phyloP scores from a whole-genome alignment of 2,797 vertebrate genomes.

The Luscinia megarhynchos region DNA sequence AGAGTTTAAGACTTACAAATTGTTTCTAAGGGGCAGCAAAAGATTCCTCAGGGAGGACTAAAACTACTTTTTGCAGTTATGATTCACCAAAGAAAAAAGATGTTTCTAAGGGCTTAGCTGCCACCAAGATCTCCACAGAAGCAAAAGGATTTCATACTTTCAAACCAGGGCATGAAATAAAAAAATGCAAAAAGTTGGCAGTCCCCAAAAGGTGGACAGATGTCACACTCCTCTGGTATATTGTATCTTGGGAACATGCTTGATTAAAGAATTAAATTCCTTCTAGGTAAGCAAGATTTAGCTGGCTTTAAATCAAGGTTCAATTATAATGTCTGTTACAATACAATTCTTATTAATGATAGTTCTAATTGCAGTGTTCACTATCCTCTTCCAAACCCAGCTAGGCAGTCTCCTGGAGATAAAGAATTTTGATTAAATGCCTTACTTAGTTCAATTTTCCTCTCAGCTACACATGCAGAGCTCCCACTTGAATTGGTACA shows the following conservation, averaged over 20 bases:
- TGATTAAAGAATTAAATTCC: background rate
- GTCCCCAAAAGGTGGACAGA: background rate
- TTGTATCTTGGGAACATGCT: background rate
- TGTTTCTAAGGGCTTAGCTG: background rate
- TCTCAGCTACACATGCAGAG: background rate
- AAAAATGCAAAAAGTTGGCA: background rate
- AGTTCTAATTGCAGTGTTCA: conserved; percentile 4
- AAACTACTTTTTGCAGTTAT: background rate
- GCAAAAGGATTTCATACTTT: background rate
- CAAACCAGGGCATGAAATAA: background rate
- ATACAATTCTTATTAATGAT: conserved; percentile 27
- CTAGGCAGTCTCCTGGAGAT: background rate
- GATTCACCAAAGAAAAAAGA: background rate
- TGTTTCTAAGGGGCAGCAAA: background rate
- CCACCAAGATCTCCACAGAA: background rate
- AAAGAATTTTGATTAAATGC: conserved; percentile 11
- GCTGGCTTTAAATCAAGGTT: conserved; percentile 1
- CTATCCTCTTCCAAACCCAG: conserved; percentile 1
- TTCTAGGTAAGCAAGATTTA: conserved; percentile 15
- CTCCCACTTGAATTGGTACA: background rate
- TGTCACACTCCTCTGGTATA: background rate
- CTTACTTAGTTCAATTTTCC: background rate
- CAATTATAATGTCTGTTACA: conserved; percentile 9
- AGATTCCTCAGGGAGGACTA: background rate
- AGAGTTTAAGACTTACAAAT: background rate